Evolutionary conservation across 2,113 vertebrate genomes (phyloP), one percentile per base, ranked within the genome.

Genomic region (Raja brachyura): DNA sequence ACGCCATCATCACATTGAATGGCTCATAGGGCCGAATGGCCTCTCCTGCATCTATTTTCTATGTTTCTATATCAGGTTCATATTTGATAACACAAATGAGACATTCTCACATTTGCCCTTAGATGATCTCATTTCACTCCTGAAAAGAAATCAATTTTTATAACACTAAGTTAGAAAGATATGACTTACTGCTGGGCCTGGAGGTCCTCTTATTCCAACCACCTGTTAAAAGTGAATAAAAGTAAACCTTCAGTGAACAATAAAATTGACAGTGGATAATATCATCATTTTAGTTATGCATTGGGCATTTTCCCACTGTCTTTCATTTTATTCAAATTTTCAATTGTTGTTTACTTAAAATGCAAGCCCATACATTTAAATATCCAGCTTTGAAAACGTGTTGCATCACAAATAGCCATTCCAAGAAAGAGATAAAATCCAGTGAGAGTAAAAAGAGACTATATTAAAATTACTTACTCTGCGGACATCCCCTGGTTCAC

Each of bases 401-500:
- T 54, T 63, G 13, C 56, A 93, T n/a, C n/a, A 54, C 28, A 66
- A 77, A 59, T 56, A 5, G 28, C 66, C n/a, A 59, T 22, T 4
- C 31, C 9, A 75, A 79, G 16, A 79, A 48, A 76, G 48, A 22
- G 39, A 8, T 77, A 93, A 61, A 48, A 33, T 8, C 4, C 9
- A 39, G 74, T 48, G 70, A 14, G 66, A 10, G 39, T 39, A 13
- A 39, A 85, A 63, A 66, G n/a, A 79, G 31, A 66, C 25, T 6
- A 68, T 13, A 48, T 63, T 93, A 59, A 63, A 66, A 79, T 39
- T 7, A 97, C 97, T 97, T 96, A 99, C 99, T 93, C 96, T 75
- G 94, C 98, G 99, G 66, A 99, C 98, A 93, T 98, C 95, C 93
- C 99, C 99, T 31, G 99, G 98, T 94, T 99, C 99, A 95, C 99